Conservation (phyloP, 2,113 vertebrate species). For the Donacobius atricapilla region DNA sequence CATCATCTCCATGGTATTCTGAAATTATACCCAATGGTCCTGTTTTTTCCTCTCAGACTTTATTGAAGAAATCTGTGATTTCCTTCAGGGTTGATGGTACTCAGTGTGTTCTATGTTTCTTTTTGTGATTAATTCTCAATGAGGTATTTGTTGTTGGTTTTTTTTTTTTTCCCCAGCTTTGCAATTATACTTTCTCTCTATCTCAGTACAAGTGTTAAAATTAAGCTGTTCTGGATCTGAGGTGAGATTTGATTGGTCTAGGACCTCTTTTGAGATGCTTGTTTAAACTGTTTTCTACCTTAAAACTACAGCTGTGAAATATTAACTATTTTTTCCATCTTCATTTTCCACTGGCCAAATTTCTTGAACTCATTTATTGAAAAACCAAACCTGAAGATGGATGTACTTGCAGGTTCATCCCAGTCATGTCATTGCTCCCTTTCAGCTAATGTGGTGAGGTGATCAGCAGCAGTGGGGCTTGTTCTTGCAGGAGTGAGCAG, state of each 20-base stretch:
- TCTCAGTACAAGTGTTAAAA: neutral
- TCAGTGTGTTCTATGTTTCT: neutral
- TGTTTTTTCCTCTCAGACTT: neutral
- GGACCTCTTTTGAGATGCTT: neutral
- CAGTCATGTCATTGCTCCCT: fast-evolving
- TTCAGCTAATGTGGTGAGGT: neutral
- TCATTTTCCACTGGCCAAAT: neutral
- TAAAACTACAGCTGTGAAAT: neutral
- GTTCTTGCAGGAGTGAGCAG: neutral
- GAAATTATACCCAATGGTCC: neutral
- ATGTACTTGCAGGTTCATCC: neutral
- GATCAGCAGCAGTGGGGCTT: neutral
- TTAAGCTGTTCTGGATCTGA: neutral
- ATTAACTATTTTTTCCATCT: neutral
- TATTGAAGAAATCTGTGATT: neutral
- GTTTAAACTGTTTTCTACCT: neutral
- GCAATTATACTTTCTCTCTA: neutral
- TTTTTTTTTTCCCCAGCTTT: neutral
- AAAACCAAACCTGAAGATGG: neutral
- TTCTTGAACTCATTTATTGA: neutral
- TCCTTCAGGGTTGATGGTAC: neutral
- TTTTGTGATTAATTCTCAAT: neutral
- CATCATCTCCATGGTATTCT: conserved; percentile 22
- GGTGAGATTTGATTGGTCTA: neutral
- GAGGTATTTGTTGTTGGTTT: neutral